phyloP scores from a whole-genome alignment of 2,113 vertebrate genomes.

The Nothoprocta perdicaria region DNA sequence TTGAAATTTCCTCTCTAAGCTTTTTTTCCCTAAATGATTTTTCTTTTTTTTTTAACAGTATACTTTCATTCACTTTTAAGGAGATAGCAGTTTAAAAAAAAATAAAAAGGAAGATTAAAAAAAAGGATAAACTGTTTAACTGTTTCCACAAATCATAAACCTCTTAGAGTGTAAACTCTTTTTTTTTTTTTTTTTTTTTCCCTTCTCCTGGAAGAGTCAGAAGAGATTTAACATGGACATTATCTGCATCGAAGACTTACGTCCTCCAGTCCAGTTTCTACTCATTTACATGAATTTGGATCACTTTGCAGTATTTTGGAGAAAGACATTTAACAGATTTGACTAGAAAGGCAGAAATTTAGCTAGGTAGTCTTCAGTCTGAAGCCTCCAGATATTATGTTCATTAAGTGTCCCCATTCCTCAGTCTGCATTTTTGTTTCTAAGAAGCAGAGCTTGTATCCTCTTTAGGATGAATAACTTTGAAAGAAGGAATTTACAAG shows the following conservation, averaged over 20 bases:
- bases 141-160: neutral
- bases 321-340: neutral
- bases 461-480: constrained; percentile 64
- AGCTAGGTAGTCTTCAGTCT: neutral
- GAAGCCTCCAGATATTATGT: constrained; percentile 54
- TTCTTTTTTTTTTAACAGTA: neutral
- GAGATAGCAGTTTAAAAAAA: too few relatives aligned
- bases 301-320: neutral
- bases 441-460: constrained; percentile 35
- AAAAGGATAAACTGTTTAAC: neutral
- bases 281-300: neutral
- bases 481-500: constrained; percentile 72
- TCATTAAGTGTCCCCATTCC: constrained; percentile 58
- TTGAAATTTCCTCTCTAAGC: constrained; percentile 44
- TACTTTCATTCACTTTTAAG: too few relatives aligned
- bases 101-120: neutral
- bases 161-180: neutral
- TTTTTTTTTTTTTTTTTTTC: neutral
- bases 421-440: constrained; percentile 68
- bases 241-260: neutral
- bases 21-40: constrained; percentile 19
- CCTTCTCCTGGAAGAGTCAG: neutral
- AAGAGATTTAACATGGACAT: neutral
- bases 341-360: constrained; percentile 28
- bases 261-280: neutral